A percentile compares a stretch with the other conserved stretches of the same genome.
Conservation (phyloP, 1,140 invertebrate species). For the Diabrotica virgifera region DNA sequence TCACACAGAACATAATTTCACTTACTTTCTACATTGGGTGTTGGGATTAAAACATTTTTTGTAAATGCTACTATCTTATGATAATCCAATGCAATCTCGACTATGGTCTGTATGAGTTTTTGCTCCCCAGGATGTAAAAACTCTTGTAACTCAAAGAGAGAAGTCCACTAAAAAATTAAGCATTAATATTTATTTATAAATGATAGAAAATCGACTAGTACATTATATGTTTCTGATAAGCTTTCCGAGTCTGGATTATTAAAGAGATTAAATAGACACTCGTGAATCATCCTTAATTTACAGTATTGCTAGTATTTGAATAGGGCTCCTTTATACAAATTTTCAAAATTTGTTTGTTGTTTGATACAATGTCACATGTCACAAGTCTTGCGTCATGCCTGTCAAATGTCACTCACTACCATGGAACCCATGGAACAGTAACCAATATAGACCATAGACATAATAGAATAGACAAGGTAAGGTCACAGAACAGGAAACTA, state of each 20-base stretch:
- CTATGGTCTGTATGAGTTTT: constrained; percentile 38
- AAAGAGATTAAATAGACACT: constrained; percentile 41
- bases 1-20: background rate
- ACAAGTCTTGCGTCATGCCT: too few species aligned
- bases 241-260: constrained; percentile 31
- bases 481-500: too few species aligned
- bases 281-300: constrained; percentile 38
- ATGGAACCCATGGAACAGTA: too few species aligned
- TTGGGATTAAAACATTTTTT: constrained; percentile 31
- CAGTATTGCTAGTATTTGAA: too few species aligned
- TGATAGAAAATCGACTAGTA: constrained; percentile 13
- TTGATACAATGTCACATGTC: too few species aligned
- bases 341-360: too few species aligned
- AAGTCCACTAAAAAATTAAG: constrained; percentile 26
- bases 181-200: constrained; percentile 14
- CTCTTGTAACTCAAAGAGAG: constrained; percentile 41
- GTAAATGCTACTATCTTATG: constrained; percentile 42
- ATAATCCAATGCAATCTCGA: constrained; percentile 40
- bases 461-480: too few species aligned
- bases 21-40: constrained; percentile 20
- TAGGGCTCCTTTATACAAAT: too few species aligned
- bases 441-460: too few species aligned
- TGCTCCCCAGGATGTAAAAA: constrained; percentile 46
- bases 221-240: constrained; percentile 24
- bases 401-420: too few species aligned